phyloP scores from a whole-genome alignment of 2,797 vertebrate species.

The Epinephelus coioides region DNA sequence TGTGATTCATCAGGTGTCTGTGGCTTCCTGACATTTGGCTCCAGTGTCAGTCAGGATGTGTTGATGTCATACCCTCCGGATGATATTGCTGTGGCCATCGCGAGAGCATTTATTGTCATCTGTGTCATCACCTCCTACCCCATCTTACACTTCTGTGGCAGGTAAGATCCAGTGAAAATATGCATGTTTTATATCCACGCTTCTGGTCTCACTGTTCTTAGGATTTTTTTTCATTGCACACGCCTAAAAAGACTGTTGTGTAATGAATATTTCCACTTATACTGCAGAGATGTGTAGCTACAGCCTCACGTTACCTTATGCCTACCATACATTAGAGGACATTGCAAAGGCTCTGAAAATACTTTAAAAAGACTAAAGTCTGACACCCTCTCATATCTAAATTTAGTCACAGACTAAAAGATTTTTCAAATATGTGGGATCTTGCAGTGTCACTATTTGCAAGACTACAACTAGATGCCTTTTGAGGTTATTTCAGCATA shows the following conservation, averaged over 20 bases:
- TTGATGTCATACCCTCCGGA: conserved; percentile 95
- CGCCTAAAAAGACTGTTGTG: background rate
- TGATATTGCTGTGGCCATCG: conserved; percentile 93
- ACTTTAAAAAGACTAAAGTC: too few species aligned
- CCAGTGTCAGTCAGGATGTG: conserved; percentile 92
- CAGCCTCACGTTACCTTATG: background rate
- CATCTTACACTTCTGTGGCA: conserved; percentile 97
- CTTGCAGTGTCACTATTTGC: too few species aligned
- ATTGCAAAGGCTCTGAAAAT: too few species aligned
- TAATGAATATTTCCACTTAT: background rate
- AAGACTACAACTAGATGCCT: too few species aligned
- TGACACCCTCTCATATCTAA: too few species aligned
- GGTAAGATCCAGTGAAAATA: conserved; percentile 79
- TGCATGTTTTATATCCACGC: background rate
- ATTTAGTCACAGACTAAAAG: too few species aligned
- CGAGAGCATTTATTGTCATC: conserved; percentile 95
- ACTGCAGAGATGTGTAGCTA: background rate
- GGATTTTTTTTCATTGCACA: background rate
- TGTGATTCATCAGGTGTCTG: conserved; percentile 89
- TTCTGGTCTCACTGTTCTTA: background rate
- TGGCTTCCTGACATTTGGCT: conserved; percentile 95
- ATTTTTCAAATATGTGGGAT: too few species aligned
- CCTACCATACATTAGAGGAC: too few species aligned
- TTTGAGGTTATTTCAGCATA: background rate
- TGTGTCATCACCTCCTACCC: conserved; percentile 97